Base-by-base conservation (phyloP, 2,797 vertebrate species). In the Sebastes melanostomus region DNA sequence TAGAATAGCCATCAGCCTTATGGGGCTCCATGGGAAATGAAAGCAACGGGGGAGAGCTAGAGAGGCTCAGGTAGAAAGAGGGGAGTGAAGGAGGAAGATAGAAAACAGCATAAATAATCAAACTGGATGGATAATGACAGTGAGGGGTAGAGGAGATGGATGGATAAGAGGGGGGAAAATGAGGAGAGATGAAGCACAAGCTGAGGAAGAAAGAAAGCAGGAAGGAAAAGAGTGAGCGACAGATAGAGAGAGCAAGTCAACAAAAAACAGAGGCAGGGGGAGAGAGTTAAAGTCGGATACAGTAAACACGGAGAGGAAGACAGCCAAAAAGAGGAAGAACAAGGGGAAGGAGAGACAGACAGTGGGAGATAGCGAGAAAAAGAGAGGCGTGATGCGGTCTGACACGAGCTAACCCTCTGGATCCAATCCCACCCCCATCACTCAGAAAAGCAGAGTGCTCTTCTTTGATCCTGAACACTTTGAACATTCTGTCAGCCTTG, bases 401-500 rank as follows among this genome's bases (percentile, higher is more conserved):
- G 92, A 92, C 92, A 92, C 72, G 1, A 80, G 84, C 82, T 79
- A 91, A 93, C 89, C 89, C 91, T 88, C 84, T 88, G 82, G 84
- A 93, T 90, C 82, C 86, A 85, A 91, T 87, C 88, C 88, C 81
- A 88, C 88, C 85, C 84, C 83, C 88, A 80, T 93, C 88, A 88
- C 83, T 89, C 85, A 77, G 82, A 88, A 83, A 90, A 81, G 81
- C 78, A 86, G 82, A 86, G 85, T 66, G 63, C 84, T 89, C 36
- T 25, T 83, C 94, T 95, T 95, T 95, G 95, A 96, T 95, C 95
- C 87, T 91, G 78, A 91, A 78, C 86, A 94, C 94, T 94, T 94
- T 95, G 93, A 95, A 95, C 94, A 92, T 92, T 79, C 87, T 93
- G 92, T 94, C 94, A 92, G 89, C 68, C 83, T 87, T 86, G 78